phyloP scores from a whole-genome alignment of 2,113 vertebrate species.

The Carassius auratus region DNA sequence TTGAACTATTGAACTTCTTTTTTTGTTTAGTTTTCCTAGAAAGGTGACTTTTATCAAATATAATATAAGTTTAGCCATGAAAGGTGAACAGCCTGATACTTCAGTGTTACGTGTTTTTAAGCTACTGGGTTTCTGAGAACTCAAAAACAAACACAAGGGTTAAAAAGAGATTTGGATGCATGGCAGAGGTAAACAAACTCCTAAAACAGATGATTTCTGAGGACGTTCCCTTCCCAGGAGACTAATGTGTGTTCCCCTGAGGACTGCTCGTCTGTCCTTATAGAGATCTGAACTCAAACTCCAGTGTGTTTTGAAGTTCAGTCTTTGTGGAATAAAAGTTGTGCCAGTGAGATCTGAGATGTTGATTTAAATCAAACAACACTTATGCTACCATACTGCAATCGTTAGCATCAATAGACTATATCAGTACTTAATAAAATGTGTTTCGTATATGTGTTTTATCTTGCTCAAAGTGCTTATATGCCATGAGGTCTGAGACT shows the following conservation, averaged over 20 bases:
- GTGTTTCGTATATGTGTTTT: background rate
- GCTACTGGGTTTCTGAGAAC: background rate
- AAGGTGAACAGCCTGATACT: background rate
- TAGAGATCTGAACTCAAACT: background rate
- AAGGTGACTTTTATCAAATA: too few species aligned
- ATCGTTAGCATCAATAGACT: background rate
- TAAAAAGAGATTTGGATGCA: background rate
- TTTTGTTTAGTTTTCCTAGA: too few species aligned
- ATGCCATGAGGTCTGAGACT: background rate
- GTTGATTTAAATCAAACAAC: background rate
- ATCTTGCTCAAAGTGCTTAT: background rate
- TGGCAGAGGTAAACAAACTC: background rate
- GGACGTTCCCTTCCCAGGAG: conserved; percentile 17
- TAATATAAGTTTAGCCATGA: too few species aligned
- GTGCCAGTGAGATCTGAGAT: background rate
- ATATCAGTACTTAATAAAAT: background rate
- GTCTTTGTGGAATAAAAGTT: background rate
- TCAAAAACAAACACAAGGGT: background rate
- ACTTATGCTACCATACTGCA: background rate
- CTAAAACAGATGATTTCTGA: background rate
- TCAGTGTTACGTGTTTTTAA: background rate
- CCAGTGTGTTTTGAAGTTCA: background rate
- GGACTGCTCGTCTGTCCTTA: background rate
- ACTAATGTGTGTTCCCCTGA: background rate
- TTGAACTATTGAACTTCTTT: too few species aligned